Conservation (phyloP, 2,888 invertebrate genomes). For the Caenorhabditis angaria region DNA sequence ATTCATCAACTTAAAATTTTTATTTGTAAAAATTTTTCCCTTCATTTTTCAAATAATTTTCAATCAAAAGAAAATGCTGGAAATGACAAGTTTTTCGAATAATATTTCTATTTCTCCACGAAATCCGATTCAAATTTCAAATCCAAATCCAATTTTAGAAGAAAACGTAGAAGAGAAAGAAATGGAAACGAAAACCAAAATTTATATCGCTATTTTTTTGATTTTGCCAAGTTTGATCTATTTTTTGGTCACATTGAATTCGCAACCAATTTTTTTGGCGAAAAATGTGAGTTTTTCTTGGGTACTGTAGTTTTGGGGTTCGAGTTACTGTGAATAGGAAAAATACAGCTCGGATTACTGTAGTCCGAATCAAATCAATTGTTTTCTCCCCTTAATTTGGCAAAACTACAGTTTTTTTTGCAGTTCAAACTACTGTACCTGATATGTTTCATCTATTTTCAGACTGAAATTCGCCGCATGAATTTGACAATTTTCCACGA, state of each 20-base stretch:
- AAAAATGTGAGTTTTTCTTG: conserved; percentile 1
- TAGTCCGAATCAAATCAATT: no score
- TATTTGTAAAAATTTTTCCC: neutral
- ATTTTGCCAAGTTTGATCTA: conserved; percentile 34
- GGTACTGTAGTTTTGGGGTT: no score
- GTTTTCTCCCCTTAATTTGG: neutral
- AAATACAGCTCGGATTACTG: no score
- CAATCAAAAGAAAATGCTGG: neutral
- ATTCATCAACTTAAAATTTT: neutral
- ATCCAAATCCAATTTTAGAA: neutral
- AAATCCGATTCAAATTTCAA: neutral
- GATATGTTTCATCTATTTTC: neutral
- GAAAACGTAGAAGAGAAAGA: conserved; percentile 12
- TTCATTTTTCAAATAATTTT: neutral
- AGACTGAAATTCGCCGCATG: neutral
- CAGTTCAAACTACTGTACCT: no score
- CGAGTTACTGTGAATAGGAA: no score
- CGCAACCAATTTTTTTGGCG: neutral
- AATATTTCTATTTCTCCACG: neutral
- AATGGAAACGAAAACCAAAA: conserved; percentile 39
- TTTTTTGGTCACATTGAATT: conserved; percentile 28
- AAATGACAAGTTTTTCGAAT: neutral
- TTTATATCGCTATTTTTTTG: conserved; percentile 29
- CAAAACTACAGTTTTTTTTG: neutral
- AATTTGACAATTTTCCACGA: neutral